Base-by-base conservation (phyloP, 2,797 vertebrate species). In the Microcaecilia unicolor region DNA sequence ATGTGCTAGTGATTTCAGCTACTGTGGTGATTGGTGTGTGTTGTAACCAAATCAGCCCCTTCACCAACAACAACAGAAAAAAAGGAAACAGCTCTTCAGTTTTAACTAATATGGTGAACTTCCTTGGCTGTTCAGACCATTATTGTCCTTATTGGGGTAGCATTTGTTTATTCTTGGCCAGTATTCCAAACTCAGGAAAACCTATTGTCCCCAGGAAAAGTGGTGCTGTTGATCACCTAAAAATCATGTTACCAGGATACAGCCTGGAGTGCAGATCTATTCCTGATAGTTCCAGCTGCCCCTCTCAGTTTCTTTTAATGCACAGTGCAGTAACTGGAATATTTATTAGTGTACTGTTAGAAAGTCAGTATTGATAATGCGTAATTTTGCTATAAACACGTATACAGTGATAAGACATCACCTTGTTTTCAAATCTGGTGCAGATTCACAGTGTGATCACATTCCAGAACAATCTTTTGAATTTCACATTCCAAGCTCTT, bases 11-110 rank as follows among this genome's bases (percentile, higher is more conserved):
- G 56, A 36, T 52, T n/a, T 48, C 61, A 62, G 40, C 23, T 64
- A 35, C 56, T 23, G 51, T 78, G 71, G 66, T 80, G 64, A 59
- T 80, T 74, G 65, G 49, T 72, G 54, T 66, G 33, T 0, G 14
- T 69, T 70, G 72, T 66, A 74, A 66, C 51, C 44, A 48, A 61
- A 54, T 64, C 58, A 54, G 67, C 64, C 51, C n/a, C n/a, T n/a
- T n/a, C n/a, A 61, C 61, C 44, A 46, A 17, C 21, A n/a, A n/a
- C n/a, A n/a, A n/a, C n/a, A n/a, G n/a, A n/a, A n/a, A n/a, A n/a
- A n/a, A n/a, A n/a, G n/a, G n/a, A n/a, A n/a, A n/a, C n/a, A n/a
- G n/a, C n/a, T n/a, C n/a, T n/a, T n/a, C n/a, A n/a, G n/a, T n/a
- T n/a, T n/a, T n/a, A n/a, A n/a, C n/a, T n/a, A n/a, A n/a, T n/a